These are phyloP conservation scores for western clawed frog (Xenopus tropicalis) DNA, from an alignment of 2,113 vertebrate genomes.

Conservation along the genomic window UCB_Xtro_10.0 CM004446.2:95420501-95421000, in stretches of 20 bases:
- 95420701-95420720: constrained; percentile 55
- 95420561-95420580: constrained; percentile 46
- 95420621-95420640: constrained; percentile 49
- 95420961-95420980: constrained; percentile 55
- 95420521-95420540: constrained; percentile 9
- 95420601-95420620: constrained; percentile 45
- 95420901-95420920: constrained; percentile 65
- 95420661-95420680: constrained; percentile 57
- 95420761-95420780: constrained; percentile 51
- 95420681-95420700: constrained; percentile 45
- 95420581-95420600: constrained; percentile 51
- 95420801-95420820: constrained; percentile 63
- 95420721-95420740: constrained; percentile 61
- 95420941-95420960: constrained; percentile 52
- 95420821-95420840: constrained; percentile 65
- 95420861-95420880: constrained; percentile 56
- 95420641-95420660: constrained; percentile 45
- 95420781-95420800: constrained; percentile 52
- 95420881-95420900: constrained; percentile 60
- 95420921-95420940: constrained; percentile 52
- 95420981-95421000: constrained; percentile 54
- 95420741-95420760: constrained; percentile 53
- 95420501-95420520: constrained; percentile 22
- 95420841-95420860: constrained; percentile 58
- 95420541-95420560: constrained; percentile 20